Evolutionary conservation across 2,113 vertebrate species (phyloP), one percentile per base, ranked within the genome.

Genomic region (Arizona elegans): DNA sequence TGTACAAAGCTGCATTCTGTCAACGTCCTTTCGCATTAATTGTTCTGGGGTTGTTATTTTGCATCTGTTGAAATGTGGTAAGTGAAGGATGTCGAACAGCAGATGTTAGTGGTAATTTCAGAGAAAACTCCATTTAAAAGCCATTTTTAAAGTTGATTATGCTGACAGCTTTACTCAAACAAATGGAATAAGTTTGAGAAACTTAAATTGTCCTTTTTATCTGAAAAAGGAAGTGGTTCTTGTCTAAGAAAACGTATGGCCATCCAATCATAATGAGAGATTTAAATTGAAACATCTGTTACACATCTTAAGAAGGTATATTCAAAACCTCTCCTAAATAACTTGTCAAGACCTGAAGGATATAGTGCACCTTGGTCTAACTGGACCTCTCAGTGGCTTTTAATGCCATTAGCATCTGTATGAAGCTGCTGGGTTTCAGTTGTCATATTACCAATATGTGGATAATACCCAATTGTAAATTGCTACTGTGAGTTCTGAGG

Each of bases 81-180:
- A 90, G 33, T 9, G n/a, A 88, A 93, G 26, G 86, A 90, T 92
- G 55, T 88, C 86, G 62, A 91, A 91, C 89, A 81, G 62, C n/a
- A 59, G 55, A 43, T 93, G 92, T 87, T 93, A 87, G 43, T 93
- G 75, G 24, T 90, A 87, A 90, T 93, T 93, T 65, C 50, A 62
- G 19, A 7, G 47, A 87, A 86, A 93, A 43, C 50, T 86, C 88
- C 12, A 90, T 93, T 93, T 86, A 17, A 90, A 90, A 65, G 75
- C 56, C 86, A 53, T 90, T 43, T 90, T 90, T 43, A 87, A 90
- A 47, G 56, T 53, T 17, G 54, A 33, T 88, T 92, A 92, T 89
- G 53, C 55, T 92, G 92, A 56, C 53, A 65, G 89, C 8, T 90
- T 89, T 86, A 58, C 54, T 58, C 87, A 59, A 87, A 38, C 58